Evolutionary conservation across 2,797 vertebrate genomes (phyloP), one percentile per base, ranked within the genome.

Genomic region (Muscicapa striata): DNA sequence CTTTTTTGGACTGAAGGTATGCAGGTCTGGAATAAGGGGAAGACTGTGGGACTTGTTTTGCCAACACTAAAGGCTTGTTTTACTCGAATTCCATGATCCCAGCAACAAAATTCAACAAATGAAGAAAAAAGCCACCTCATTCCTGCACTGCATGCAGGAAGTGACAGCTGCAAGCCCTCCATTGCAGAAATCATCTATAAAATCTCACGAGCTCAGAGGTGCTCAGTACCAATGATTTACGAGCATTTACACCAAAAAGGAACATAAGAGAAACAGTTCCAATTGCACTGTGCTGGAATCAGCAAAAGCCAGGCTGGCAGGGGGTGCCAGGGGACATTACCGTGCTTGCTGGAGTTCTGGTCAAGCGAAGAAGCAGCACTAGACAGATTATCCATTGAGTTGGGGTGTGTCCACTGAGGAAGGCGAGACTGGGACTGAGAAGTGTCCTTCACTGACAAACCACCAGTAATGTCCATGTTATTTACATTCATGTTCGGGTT

Each of bases 321-420:
- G 61, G 55, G 55, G 14, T 18, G 1, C 14, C 54, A 24, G 2
- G 15, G 0, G 9, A 87, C 97, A 4, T 97, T 97, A 99, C 99
- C 99, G 51, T 99, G 98, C 98, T 99, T 99, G 98, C 98, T 98
- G 97, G 99, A 98, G 98, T 98, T 99, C 97, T 98, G 98, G 97
- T 99, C 99, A 97, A 99, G 98, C 62, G 98, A 98, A 96, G 98
- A 98, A 97, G 99, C 98, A 98, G 98, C 98, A 97, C 98, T 98
- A 94, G 98, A 98, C 93, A 99, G 97, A 97, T 97, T 99, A 94
- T 99, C 99, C 98, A 99, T 98, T 84, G 99, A 98, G 98, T 98
- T 99, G 96, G 99, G 98, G 98, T 99, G 99, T 93, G 99, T 99
- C 99, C 99, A 99, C 97, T 99, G 99, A 94, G 99, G 99, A 97